Percentiles rank a stretch among this genome's conserved stretches.
These are phyloP conservation scores for Catostylus mosaicus DNA, from an alignment of 30 jellyfish, hydroid and myxozoan species.

Conservation along the genomic window DNA sequence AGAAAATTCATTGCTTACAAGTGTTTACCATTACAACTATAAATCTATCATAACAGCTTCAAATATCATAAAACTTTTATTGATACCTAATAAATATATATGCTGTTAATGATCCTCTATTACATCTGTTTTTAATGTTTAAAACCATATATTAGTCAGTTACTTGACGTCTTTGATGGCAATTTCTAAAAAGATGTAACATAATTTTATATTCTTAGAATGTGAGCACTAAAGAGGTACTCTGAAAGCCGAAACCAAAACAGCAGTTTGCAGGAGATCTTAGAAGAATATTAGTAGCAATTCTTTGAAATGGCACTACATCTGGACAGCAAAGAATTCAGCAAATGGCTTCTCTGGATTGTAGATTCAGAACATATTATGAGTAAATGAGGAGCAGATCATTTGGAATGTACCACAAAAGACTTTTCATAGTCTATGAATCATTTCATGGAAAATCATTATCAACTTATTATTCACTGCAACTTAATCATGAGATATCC, in stretches of 20 bases:
- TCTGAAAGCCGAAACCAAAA: neutral
- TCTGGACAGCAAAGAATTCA: neutral
- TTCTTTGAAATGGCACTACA: neutral
- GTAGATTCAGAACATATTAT: neutral
- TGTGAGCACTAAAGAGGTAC: neutral
- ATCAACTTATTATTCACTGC: neutral
- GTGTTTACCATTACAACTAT: constrained; percentile 3
- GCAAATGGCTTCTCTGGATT: neutral
- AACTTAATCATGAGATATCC: too few species aligned
- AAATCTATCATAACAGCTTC: constrained; percentile 26
- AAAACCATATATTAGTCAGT: neutral
- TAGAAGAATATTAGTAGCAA: neutral
- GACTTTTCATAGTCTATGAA: neutral
- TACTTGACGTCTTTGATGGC: neutral
- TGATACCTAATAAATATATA: neutral
- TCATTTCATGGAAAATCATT: neutral
- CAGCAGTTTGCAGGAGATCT: neutral
- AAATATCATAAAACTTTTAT: neutral
- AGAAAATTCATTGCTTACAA: constrained; percentile 8
- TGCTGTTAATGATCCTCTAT: neutral
- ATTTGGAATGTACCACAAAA: neutral
- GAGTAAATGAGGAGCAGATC: neutral
- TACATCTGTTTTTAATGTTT: constrained; percentile 15
- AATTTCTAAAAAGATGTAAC: neutral
- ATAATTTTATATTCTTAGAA: neutral